Percentiles rank a stretch among this genome's conserved stretches.
These are phyloP conservation scores for Cryptotermes secundus DNA, from an alignment of 1,140 invertebrate species.

Conservation along the genomic window DNA sequence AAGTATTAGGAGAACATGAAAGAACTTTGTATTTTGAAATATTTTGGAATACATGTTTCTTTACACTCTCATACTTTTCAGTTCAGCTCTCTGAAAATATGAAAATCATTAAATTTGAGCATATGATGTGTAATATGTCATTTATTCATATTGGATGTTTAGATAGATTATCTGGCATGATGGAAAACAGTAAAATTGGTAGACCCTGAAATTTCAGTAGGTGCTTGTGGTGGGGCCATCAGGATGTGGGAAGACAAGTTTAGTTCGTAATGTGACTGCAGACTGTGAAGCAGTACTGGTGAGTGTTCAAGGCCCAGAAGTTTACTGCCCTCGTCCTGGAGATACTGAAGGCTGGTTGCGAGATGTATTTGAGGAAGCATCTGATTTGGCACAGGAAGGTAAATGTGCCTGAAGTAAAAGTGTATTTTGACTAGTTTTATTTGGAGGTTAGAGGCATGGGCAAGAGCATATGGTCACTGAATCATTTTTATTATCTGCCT, in stretches of 20 bases:
- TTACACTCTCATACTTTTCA: background rate
- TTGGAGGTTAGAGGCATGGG: background rate
- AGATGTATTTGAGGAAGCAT: slow-evolving; percentile 47
- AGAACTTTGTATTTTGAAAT: background rate
- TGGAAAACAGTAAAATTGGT: background rate
- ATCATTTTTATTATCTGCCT: too few species aligned
- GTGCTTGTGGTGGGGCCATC: slow-evolving; percentile 30
- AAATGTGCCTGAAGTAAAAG: background rate
- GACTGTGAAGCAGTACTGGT: slow-evolving; percentile 21
- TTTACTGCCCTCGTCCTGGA: slow-evolving; percentile 44
- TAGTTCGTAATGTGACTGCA: slow-evolving; percentile 23
- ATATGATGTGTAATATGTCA: background rate
- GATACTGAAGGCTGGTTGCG: slow-evolving; percentile 48
- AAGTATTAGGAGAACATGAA: too few species aligned
- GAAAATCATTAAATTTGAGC: background rate
- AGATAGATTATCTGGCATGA: background rate
- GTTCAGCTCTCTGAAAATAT: background rate
- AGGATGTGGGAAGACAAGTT: slow-evolving; percentile 34
- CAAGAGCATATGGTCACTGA: too few species aligned
- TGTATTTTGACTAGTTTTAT: background rate
- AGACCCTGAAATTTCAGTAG: slow-evolving; percentile 5
- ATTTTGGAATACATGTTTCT: background rate
- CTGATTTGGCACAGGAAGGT: slow-evolving; percentile 41
- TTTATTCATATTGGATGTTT: background rate
- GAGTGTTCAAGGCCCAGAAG: slow-evolving; percentile 25